Base-by-base conservation (phyloP, 2,797 vertebrate species). In the Lycodopsis pacificus region DNA sequence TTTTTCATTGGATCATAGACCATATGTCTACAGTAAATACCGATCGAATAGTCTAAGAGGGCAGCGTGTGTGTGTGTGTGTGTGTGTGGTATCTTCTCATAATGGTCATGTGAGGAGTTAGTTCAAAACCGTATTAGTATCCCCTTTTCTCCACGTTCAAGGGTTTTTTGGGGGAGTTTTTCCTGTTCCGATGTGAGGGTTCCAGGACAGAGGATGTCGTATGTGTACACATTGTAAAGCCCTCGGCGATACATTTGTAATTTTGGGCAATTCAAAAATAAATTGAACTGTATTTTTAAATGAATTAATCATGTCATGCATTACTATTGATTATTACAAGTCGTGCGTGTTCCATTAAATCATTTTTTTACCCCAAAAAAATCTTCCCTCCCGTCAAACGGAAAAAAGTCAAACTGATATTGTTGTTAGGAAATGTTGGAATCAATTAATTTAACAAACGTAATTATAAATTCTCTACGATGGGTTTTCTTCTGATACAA, bases 401-500 rank as follows among this genome's bases (percentile, higher is more conserved):
- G 4, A 72, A 6, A 66, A 56, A 32, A 19, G 13, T 57, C 14
- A 14, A 71, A 66, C 7, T 5, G 8, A 30, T 5, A 19, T 34
- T 36, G 51, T 44, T 9, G 66, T 25, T 14, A 61, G 25, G 5
- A 75, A 51, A 57, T 44, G 9, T 51, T 38, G 15, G 19, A 63
- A 66, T 66, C 17, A 27, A 36, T 27, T 2, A 2, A 54, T 53
- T 15, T n/a, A 0, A 65, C n/a, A 40, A 53, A 40, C 6, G 0
- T 34, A 13, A 53, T 22, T 20, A 19, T 3, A 48, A 54, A 30
- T 32, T 42, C 5, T 46, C 8, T 46, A 65, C 65, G 66, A 62
- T n/a, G 1, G n/a, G 12, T 61, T 49, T 58, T 46, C 17, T 69
- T 70, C 34, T 46, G 54, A 63, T 76, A 64, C 11, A 44, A 63